Percentiles rank a stretch among this genome's conserved stretches.
phyloP scores from a whole-genome alignment of 2,797 vertebrate species.

The Orestias chungarensis region DNA sequence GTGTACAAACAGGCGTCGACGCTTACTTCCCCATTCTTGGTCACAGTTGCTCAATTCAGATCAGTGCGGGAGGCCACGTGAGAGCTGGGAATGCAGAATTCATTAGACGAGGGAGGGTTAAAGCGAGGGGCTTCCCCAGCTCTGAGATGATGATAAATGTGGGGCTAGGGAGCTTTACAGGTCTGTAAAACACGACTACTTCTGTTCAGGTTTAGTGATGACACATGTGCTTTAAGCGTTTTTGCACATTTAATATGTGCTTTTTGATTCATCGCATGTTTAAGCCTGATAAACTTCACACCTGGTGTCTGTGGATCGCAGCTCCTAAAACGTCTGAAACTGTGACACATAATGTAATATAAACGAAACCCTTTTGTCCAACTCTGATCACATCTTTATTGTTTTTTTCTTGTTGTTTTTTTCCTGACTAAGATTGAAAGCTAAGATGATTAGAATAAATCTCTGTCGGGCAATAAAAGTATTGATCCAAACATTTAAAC shows the following conservation, averaged over 20 bases:
- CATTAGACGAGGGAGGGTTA: slow-evolving; percentile 54
- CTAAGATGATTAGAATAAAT: not conserved
- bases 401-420: not conserved
- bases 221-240: not conserved
- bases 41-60: slow-evolving; percentile 76
- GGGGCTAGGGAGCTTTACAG: slow-evolving; percentile 40
- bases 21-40: slow-evolving; percentile 79
- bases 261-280: slow-evolving; percentile 2
- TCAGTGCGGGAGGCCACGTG: slow-evolving; percentile 67
- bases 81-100: slow-evolving; percentile 75
- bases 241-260: not conserved
- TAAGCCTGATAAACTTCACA: not conserved
- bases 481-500: not conserved
- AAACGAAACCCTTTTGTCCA: not conserved
- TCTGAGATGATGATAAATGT: slow-evolving; percentile 56
- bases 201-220: not conserved
- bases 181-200: slow-evolving; percentile 27
- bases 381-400: not conserved
- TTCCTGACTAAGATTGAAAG: not conserved
- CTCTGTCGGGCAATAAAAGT: not conserved
- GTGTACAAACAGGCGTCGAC: slow-evolving; percentile 73
- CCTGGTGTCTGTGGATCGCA: not conserved
- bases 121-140: slow-evolving; percentile 61
- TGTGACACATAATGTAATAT: slow-evolving; percentile 6
- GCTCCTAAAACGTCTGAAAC: not conserved